Evolutionary conservation across 2,888 invertebrate species (phyloP).

Genomic region (Drosophila paramelanica): DNA sequence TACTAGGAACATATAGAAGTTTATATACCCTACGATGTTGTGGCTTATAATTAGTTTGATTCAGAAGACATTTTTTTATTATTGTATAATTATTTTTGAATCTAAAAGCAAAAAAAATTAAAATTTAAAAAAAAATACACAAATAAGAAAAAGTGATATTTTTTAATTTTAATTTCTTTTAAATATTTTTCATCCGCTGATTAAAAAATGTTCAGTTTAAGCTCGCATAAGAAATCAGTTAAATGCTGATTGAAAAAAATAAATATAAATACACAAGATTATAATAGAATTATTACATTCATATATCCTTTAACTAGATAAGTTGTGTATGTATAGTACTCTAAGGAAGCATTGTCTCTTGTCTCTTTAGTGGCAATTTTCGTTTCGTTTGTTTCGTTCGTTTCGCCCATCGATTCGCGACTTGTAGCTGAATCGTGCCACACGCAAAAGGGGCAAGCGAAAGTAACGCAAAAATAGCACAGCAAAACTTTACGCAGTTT

Average conservation of each 20-base stretch:
- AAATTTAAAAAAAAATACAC: too few species aligned
- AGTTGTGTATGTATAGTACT: conserved; percentile 25
- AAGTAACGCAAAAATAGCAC: conserved; percentile 27
- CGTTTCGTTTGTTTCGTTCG: conserved; percentile 22
- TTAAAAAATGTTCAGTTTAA: too few species aligned
- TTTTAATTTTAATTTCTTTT: too few species aligned
- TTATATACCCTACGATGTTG: conserved; percentile 24
- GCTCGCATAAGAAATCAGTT: too few species aligned
- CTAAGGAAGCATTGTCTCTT: conserved; percentile 20
- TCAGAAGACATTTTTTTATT: too few species aligned
- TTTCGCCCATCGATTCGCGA: conserved; percentile 45
- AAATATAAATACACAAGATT: background rate
- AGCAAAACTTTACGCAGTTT: conserved; percentile 66
- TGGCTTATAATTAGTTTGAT: too few species aligned
- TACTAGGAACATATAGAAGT: background rate
- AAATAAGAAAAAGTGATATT: too few species aligned
- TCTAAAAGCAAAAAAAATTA: too few species aligned
- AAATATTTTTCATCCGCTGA: too few species aligned
- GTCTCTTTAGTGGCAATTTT: conserved; percentile 24
- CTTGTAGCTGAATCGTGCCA: conserved; percentile 27
- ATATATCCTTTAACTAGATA: background rate
- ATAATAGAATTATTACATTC: background rate
- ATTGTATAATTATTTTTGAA: too few species aligned
- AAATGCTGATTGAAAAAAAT: background rate
- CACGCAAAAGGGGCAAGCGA: conserved; percentile 33